Evolutionary conservation across 2,797 vertebrate species (phyloP).

Genomic region (Aphelocoma californica): DNA sequence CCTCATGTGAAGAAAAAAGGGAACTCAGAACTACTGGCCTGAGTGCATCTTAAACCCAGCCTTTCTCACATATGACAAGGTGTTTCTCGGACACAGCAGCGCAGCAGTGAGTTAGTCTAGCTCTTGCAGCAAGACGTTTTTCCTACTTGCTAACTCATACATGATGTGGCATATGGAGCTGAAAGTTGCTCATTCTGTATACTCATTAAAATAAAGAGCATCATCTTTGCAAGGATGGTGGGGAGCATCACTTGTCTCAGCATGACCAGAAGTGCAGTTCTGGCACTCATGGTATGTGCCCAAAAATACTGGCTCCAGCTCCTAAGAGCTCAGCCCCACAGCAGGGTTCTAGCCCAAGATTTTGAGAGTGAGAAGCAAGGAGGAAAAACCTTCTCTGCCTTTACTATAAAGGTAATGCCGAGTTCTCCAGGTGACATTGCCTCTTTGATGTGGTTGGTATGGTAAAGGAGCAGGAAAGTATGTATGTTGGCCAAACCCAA

Average conservation of each 20-base stretch:
- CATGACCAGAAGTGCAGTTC: neutral
- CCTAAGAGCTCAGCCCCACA: neutral
- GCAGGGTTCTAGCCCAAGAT: neutral
- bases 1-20: neutral
- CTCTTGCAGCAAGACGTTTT: neutral
- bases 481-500: neutral
- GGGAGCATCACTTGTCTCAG: neutral
- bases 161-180: slow-evolving; percentile 16
- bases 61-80: neutral
- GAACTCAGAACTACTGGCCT: neutral
- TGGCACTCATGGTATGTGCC: neutral
- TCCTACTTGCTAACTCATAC: neutral
- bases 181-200: slow-evolving; percentile 10
- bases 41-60: neutral
- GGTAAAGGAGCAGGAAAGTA: neutral
- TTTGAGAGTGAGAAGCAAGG: neutral
- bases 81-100: neutral
- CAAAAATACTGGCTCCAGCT: neutral
- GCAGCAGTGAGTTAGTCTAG: neutral
- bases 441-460: neutral
- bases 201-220: slow-evolving; percentile 19
- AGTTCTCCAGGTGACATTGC: neutral
- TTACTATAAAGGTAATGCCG: neutral
- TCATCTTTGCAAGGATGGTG: neutral
- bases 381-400: neutral